phyloP scores from a whole-genome alignment of 1,140 invertebrate species.

The Aleiodes sp. region DNA sequence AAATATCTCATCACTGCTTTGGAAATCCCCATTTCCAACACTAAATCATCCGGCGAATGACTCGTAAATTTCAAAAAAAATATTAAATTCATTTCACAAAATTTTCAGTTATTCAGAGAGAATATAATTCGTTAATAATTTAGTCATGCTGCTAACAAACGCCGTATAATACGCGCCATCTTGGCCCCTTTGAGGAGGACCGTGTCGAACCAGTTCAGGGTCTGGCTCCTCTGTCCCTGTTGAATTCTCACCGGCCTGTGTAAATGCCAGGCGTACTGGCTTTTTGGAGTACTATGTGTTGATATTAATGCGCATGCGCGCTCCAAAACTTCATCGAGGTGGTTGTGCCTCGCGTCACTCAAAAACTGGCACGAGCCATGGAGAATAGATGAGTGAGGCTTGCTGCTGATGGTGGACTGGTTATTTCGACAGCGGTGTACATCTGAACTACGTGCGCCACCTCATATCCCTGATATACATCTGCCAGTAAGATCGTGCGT shows the following conservation, averaged over 20 bases:
- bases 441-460: too few relatives aligned
- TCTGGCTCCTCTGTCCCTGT: constrained; percentile 38
- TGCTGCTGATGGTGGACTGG: too few relatives aligned
- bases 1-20: too few relatives aligned
- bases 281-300: neutral
- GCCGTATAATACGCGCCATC: constrained; percentile 57
- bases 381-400: too few relatives aligned
- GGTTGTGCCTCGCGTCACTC: neutral
- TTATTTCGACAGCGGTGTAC: too few relatives aligned
- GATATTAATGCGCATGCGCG: constrained; percentile 16
- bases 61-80: too few relatives aligned
- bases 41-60: too few relatives aligned
- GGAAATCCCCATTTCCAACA: neutral
- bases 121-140: neutral
- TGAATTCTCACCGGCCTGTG: constrained; percentile 16
- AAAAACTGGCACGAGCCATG: too few relatives aligned
- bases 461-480: too few relatives aligned
- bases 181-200: constrained; percentile 48
- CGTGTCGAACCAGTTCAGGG: constrained; percentile 44
- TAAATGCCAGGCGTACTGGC: neutral
- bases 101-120: neutral
- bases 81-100: neutral
- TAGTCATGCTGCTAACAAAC: constrained; percentile 41
- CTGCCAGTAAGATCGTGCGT: too few relatives aligned
- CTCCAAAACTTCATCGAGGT: neutral